A percentile compares a stretch with the other conserved stretches of the same genome.
Evolutionary conservation across 2,888 invertebrate species (phyloP).

Genomic region (Lasioglossum morio): DNA sequence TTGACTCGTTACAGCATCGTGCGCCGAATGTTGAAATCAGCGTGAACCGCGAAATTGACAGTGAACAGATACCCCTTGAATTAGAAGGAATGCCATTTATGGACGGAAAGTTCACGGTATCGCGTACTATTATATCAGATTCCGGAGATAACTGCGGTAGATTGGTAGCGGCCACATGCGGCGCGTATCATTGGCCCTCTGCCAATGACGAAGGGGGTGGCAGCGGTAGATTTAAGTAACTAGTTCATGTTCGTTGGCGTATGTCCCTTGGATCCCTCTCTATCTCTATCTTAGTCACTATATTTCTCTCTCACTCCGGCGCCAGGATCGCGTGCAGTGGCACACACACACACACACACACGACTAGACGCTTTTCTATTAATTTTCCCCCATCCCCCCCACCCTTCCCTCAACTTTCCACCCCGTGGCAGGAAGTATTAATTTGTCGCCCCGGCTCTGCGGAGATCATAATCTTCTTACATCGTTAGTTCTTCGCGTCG

Average conservation of each 20-base stretch:
- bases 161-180: constrained; percentile 55
- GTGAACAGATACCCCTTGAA: neutral
- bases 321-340: constrained; percentile 41
- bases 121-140: constrained; percentile 47
- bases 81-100: constrained; percentile 25
- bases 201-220: constrained; percentile 52
- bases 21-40: neutral
- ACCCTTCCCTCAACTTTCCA: constrained; percentile 18
- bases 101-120: constrained; percentile 33
- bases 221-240: constrained; percentile 60
- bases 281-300: neutral
- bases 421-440: neutral
- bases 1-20: neutral
- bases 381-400: constrained; percentile 21
- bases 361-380: constrained; percentile 52
- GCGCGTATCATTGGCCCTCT: constrained; percentile 55
- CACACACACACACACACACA: constrained; percentile 22
- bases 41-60: neutral
- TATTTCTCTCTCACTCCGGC: constrained; percentile 38
- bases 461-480: neutral
- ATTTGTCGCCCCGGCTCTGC: neutral
- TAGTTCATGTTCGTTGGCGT: constrained; percentile 63
- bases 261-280: constrained; percentile 24
- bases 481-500: neutral
- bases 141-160: constrained; percentile 51